Evolutionary conservation across 2,113 vertebrate genomes (phyloP), one percentile per base, ranked within the genome.

Genomic region (Galemys pyrenaicus): DNA sequence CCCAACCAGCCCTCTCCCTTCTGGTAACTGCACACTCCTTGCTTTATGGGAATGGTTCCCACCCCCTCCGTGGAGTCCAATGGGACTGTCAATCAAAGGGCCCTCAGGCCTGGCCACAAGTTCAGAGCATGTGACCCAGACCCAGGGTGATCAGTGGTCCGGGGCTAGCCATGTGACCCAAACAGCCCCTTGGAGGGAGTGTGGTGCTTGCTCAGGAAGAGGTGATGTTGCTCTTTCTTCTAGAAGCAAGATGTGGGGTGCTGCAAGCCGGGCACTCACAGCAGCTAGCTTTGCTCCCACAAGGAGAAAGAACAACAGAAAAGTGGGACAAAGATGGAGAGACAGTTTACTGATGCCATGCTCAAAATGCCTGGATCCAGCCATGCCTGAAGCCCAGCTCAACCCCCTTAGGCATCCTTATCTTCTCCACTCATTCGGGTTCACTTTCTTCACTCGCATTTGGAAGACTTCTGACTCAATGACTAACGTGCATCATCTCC

Each of bases 11-110:
- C 65, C 80, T 81, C 92, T 74, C 79, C 65, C 65, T 97, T 95
- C 95, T 97, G 92, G 94, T 95, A 96, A 97, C 87, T 88, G 80
- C 22, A 13, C 41, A 22, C 11, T 56, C 84, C 86, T 89, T 85
- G 71, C 58, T 95, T 96, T 90, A 96, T 96, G 96, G 92, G 94
- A 97, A 97, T 41, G n/a, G 30, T 32, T 20, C 46, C 60, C 22
- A 24, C 41, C 68, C 39, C 65, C 35, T 86, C 32, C 49, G 9
- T 6, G 26, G 62, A 68, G 71, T 87, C 49, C 73, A 67, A 20
- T 6, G 32, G 37, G 7, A 15, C 81, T 92, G 77, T 88, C 81
- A 35, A 85, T 95, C 92, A 94, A 70, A 85, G 81, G 35, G 68
- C 51, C 30, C 67, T 51, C 56, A 73, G 94, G 58, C 68, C 26